phyloP scores from a whole-genome alignment of 2,888 invertebrate species.

The Asteroscopus sphinx region DNA sequence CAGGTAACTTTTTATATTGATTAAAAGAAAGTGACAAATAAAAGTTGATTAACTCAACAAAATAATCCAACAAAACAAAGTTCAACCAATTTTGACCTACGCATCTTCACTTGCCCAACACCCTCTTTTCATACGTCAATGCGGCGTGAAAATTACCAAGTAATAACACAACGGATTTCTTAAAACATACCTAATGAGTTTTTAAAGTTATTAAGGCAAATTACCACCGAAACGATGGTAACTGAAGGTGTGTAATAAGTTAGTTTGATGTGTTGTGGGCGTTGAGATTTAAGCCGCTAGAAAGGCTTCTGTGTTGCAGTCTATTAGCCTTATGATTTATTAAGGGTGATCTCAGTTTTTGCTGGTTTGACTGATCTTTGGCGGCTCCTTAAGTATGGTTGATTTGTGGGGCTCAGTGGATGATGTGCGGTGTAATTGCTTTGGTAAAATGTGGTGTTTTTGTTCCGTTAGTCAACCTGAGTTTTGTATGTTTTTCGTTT shows the following conservation, averaged over 20 bases:
- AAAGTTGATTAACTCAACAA: background rate
- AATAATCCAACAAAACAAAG: background rate
- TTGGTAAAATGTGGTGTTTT: slow-evolving; percentile 37
- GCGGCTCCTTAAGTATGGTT: slow-evolving; percentile 46
- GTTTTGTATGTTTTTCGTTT: slow-evolving; percentile 4
- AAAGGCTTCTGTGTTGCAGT: slow-evolving; percentile 80
- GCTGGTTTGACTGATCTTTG: slow-evolving; percentile 53
- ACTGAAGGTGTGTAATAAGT: slow-evolving; percentile 77
- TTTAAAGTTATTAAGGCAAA: slow-evolving; percentile 86
- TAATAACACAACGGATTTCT: slow-evolving; percentile 64
- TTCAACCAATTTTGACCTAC: slow-evolving; percentile 23
- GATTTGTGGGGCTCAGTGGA: slow-evolving; percentile 52
- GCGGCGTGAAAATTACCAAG: slow-evolving; percentile 47
- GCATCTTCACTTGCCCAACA: slow-evolving; percentile 10
- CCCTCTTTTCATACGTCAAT: slow-evolving; percentile 19
- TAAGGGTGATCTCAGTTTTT: slow-evolving; percentile 57
- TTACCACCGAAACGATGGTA: slow-evolving; percentile 76
- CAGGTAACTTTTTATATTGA: too few species aligned
- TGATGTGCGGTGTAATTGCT: slow-evolving; percentile 46
- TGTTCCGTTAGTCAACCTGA: slow-evolving; percentile 18
- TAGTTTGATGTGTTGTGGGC: slow-evolving; percentile 70
- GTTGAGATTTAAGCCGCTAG: slow-evolving; percentile 66
- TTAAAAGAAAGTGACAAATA: too few species aligned
- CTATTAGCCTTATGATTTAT: slow-evolving; percentile 82
- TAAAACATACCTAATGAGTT: slow-evolving; percentile 79